Base-by-base conservation (phyloP, 2,113 vertebrate species). In the Cryptomyrus ogoouensis region DNA sequence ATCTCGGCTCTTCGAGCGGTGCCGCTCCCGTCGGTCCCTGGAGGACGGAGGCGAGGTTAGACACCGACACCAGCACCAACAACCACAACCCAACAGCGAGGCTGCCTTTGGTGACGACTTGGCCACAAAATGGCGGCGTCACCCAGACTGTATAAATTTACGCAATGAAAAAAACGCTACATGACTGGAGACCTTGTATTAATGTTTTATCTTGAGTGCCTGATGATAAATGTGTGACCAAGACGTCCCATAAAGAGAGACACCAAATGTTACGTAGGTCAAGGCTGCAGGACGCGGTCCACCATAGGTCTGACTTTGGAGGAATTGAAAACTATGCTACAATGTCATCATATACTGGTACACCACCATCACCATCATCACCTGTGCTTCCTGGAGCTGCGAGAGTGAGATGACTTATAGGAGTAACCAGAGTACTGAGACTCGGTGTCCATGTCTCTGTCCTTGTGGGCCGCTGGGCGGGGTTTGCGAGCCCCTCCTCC, bases 361-460 rank as follows among this genome's bases (percentile, higher is more conserved):
- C n/a, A 66, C 9, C 58, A 62, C 24, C 56, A 91, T 90, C 91
- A 98, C 13, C 50, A 50, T 15, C 49, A 92, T 90, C 91, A 98
- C 98, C 97, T 96, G 96, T 98, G 97, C 89, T 98, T 98, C 83
- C 97, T 95, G 92, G 97, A 98, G 93, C 97, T 96, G 24, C 97
- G 94, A 84, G 98, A 98, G n/a, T 98, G 97, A 10, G 97, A 97
- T 0, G 97, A 98, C 92, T 98, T 99, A 94, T 98, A 98, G 74
- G 98, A 98, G 77, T 98, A 98, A 0, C 97, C 97, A 1, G 97
- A 98, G 90, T 98, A 99, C 80, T 98, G 97, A 0, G 98, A 99
- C 95, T 98, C 98, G 85, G 97, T 98, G 93, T 99, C 98, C 98
- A 99, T 99, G 92, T 95, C 94, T 92, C 93, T 91, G 91, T 62